These are phyloP conservation scores for Pteromalus puparum DNA, from an alignment of 1,140 invertebrate genomes.

Conservation along the genomic window DNA sequence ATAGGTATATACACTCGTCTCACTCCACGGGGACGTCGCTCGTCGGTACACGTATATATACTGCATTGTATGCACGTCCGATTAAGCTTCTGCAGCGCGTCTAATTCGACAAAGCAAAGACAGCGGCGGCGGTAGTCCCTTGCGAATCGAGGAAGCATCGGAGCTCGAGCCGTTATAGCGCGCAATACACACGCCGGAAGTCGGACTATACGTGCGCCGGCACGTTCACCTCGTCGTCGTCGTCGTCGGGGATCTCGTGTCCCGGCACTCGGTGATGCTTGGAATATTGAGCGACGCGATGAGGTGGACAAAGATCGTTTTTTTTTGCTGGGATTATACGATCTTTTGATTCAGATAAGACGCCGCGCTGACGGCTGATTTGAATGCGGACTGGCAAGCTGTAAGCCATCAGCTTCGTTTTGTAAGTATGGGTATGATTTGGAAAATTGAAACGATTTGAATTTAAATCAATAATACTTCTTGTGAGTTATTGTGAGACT, in stretches of 20 bases:
- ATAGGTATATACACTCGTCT: too few species aligned
- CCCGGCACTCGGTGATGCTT: not conserved
- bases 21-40: not conserved
- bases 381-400: too few species aligned
- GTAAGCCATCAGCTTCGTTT: too few species aligned
- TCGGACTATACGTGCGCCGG: not conserved
- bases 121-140: not conserved
- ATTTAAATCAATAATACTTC: too few species aligned
- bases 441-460: too few species aligned
- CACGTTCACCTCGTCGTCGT: not conserved
- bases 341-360: too few species aligned
- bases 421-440: too few species aligned
- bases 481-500: too few species aligned
- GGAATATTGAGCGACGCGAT: not conserved
- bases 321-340: not conserved
- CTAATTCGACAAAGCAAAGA: constrained; percentile 1
- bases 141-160: not conserved
- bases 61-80: not conserved
- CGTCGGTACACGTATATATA: not conserved
- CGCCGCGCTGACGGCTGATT: too few species aligned
- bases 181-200: not conserved
- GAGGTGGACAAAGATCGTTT: not conserved
- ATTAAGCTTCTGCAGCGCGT: not conserved
- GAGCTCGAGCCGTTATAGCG: not conserved
- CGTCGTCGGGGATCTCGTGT: too few species aligned